These are phyloP conservation scores for Gymnopithys bicolor DNA, from an alignment of 2,797 vertebrate genomes.

Conservation along the genomic window DNA sequence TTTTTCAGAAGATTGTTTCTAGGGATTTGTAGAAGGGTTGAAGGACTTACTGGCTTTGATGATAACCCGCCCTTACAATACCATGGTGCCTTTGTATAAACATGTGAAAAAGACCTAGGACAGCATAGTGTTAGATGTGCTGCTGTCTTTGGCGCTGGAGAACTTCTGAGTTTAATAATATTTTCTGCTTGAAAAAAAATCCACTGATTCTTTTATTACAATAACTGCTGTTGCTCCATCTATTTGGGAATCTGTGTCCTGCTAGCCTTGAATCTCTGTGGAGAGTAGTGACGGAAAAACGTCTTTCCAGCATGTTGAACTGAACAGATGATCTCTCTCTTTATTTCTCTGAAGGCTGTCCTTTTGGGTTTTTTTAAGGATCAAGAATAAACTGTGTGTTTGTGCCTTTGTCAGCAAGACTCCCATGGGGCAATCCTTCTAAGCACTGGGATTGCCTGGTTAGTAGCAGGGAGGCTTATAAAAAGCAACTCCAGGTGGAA, in stretches of 20 bases:
- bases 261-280: not conserved
- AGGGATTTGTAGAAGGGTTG: slow-evolving; percentile 1
- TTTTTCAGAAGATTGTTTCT: slow-evolving; percentile 23
- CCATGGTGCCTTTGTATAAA: not conserved
- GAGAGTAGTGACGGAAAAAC: not conserved
- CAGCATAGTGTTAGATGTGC: not conserved
- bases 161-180: not conserved
- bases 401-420: not conserved
- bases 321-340: not conserved
- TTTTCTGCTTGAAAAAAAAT: slow-evolving; percentile 31
- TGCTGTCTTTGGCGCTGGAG: not conserved
- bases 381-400: not conserved
- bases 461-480: not conserved
- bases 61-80: not conserved
- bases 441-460: not conserved
- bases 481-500: slow-evolving; percentile 41
- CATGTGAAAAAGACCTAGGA: not conserved
- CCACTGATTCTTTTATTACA: not conserved
- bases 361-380: not conserved
- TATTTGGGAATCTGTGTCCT: not conserved
- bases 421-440: not conserved
- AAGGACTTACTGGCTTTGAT: slow-evolving; percentile 24
- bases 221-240: not conserved
- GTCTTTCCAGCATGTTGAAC: not conserved
- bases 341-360: not conserved